Evolutionary conservation across 2,113 vertebrate genomes (phyloP).

Genomic region (Rattus rattus): DNA sequence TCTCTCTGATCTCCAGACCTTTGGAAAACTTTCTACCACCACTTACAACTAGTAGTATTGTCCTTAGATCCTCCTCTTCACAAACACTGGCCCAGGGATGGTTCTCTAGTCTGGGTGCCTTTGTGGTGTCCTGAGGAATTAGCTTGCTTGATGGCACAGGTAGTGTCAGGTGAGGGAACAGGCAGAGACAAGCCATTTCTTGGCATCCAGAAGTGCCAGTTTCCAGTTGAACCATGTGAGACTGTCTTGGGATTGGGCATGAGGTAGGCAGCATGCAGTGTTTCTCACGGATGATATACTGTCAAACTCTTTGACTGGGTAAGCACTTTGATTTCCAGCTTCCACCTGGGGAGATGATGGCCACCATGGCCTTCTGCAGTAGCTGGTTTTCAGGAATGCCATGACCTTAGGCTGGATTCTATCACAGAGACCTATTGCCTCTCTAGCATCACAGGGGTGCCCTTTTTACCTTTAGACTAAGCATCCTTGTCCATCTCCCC

Average conservation of each 20-base stretch:
- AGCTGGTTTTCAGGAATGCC: conserved; percentile 37
- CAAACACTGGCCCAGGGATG: neutral
- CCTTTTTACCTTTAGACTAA: neutral
- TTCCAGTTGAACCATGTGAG: neutral
- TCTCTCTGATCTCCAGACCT: neutral
- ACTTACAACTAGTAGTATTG: neutral
- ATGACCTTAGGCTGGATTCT: neutral
- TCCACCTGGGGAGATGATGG: neutral
- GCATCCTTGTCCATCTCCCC: neutral
- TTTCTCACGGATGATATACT: neutral
- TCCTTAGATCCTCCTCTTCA: neutral
- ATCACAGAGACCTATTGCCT: neutral
- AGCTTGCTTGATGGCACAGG: neutral
- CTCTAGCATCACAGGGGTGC: neutral
- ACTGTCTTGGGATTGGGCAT: neutral
- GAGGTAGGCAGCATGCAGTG: neutral
- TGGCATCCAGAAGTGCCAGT: neutral
- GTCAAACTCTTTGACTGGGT: neutral
- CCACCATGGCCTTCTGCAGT: neutral
- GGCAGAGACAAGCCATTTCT: neutral
- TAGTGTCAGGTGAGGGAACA: neutral
- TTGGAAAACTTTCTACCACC: neutral
- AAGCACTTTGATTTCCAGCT: conserved; percentile 41
- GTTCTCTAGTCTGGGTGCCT: neutral
- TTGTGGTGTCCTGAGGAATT: neutral